Evolutionary conservation across 2,113 vertebrate genomes (phyloP).

Genomic region (Cheirogaleus medius): DNA sequence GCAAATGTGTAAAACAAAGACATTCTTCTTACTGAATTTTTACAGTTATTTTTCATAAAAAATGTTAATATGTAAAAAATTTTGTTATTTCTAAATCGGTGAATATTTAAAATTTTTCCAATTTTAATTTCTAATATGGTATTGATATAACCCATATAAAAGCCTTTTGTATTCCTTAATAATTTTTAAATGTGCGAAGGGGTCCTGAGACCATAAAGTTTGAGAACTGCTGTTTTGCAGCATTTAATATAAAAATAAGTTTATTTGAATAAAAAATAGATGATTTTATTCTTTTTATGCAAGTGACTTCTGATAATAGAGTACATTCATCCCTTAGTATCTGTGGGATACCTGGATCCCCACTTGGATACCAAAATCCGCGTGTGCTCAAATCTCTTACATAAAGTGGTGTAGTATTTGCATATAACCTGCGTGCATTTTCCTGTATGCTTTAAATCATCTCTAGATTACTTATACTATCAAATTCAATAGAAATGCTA

Average conservation of each 20-base stretch:
- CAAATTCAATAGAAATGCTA: background rate
- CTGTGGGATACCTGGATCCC: background rate
- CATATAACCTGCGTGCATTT: background rate
- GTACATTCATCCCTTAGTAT: background rate
- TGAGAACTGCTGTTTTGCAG: background rate
- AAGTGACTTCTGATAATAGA: background rate
- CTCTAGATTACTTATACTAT: background rate
- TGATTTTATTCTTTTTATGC: conserved; percentile 6
- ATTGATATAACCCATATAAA: background rate
- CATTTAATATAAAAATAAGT: conserved; percentile 22
- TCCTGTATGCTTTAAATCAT: background rate
- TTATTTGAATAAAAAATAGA: background rate
- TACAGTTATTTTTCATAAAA: background rate
- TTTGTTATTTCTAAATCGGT: background rate
- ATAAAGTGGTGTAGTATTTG: background rate
- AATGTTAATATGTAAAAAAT: background rate
- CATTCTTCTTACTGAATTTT: background rate
- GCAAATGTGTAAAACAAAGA: background rate
- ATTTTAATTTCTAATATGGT: background rate
- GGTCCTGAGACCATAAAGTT: background rate
- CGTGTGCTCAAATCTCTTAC: background rate
- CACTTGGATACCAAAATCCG: background rate
- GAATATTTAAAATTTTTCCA: background rate
- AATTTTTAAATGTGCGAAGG: conserved; percentile 9
- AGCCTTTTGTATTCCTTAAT: background rate